phyloP scores from a whole-genome alignment of 64 coral and sea anemone genomes.

The Actinia equina region DNA sequence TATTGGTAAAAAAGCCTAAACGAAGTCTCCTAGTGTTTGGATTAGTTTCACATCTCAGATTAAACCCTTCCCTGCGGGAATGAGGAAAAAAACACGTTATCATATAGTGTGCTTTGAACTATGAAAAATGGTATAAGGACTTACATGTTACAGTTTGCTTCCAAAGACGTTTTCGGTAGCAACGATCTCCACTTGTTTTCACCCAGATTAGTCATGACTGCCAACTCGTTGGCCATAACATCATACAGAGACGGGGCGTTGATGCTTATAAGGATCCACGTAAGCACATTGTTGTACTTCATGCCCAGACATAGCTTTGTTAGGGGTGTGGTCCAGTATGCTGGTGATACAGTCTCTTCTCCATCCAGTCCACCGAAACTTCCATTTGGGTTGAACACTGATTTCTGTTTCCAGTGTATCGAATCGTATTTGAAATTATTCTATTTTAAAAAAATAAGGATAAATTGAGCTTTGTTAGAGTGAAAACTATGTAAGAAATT shows the following conservation, averaged over 20 bases:
- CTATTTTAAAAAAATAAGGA: background rate
- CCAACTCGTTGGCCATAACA: background rate
- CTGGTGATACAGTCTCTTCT: conserved; percentile 21
- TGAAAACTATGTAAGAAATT: too few species aligned
- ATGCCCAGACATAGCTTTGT: conserved; percentile 42
- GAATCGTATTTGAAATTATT: conserved; percentile 23
- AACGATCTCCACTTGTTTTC: background rate
- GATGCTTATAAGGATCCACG: background rate
- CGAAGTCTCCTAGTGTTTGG: background rate
- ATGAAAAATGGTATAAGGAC: background rate
- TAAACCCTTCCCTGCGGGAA: background rate
- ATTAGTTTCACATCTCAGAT: background rate
- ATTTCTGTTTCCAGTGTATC: background rate
- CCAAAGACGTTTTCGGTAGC: background rate
- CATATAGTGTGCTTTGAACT: too few species aligned
- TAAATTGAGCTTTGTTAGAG: background rate
- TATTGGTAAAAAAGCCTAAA: background rate
- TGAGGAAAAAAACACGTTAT: too few species aligned
- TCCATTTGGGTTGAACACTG: background rate
- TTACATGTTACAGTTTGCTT: background rate
- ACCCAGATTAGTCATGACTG: background rate
- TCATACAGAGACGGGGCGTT: background rate
- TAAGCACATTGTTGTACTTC: background rate
- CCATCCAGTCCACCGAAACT: background rate
- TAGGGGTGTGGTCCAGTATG: conserved; percentile 27